These are phyloP conservation scores for Diarsia mendica DNA, from an alignment of 2,888 invertebrate genomes.

Conservation along the genomic window DNA sequence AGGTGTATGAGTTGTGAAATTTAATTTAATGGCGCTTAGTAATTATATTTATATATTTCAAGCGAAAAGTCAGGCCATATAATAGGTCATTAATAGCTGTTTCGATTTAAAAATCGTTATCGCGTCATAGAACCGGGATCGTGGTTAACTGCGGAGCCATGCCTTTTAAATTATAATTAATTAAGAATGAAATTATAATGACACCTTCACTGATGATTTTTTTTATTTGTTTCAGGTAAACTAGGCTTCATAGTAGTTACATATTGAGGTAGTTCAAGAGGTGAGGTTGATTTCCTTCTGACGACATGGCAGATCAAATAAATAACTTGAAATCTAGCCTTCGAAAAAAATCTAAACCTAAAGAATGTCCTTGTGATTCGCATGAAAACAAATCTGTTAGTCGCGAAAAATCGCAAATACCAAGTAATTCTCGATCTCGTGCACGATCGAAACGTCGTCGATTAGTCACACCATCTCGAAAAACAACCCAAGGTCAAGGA, in stretches of 20 bases:
- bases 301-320: background rate
- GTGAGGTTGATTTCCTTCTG: background rate
- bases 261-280: no score
- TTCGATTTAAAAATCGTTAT: background rate
- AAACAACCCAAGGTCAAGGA: background rate
- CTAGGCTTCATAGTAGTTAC: background rate
- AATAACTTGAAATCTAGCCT: background rate
- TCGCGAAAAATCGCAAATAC: background rate
- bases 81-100: background rate
- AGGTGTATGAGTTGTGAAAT: no score
- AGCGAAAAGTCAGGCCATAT: no score
- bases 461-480: background rate
- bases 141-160: background rate
- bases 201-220: background rate
- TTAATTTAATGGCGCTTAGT: no score
- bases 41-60: no score
- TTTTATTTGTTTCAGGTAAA: constrained; percentile 47
- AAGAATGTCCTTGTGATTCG: background rate
- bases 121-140: background rate
- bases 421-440: background rate
- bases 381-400: background rate
- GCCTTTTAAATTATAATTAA: background rate
- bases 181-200: background rate
- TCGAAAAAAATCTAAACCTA: background rate
- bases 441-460: background rate